Evolutionary conservation across 2,113 vertebrate genomes (phyloP).

Genomic region (Lycaon pictus): DNA sequence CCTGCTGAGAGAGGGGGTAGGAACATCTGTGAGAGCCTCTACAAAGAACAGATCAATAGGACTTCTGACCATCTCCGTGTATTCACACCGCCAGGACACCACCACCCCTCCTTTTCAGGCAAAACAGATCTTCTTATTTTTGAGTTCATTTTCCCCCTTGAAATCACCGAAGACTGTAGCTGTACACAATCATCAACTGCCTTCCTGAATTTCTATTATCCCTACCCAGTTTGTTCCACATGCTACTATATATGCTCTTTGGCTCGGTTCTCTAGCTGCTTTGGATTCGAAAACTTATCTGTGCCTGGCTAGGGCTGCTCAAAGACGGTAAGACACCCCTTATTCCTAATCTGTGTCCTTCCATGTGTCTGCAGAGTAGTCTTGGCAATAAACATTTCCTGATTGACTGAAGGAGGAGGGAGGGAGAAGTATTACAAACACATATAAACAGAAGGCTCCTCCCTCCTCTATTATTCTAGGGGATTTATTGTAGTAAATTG

Average conservation of each 20-base stretch:
- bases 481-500: not conserved
- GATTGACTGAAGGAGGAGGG: not conserved
- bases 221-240: not conserved
- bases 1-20: not conserved
- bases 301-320: not conserved
- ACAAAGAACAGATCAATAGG: not conserved
- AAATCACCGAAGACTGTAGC: not conserved
- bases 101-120: not conserved
- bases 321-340: not conserved
- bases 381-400: conserved; percentile 8
- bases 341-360: not conserved
- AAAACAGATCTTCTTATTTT: not conserved
- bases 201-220: not conserved
- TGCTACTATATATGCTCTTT: not conserved
- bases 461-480: not conserved
- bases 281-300: not conserved
- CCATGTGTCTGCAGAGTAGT: not conserved
- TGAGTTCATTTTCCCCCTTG: not conserved
- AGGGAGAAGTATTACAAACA: not conserved
- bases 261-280: not conserved
- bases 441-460: not conserved
- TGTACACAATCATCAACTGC: not conserved
- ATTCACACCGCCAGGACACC: not conserved
- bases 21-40: not conserved
- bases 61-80: not conserved